Evolutionary conservation across 1,140 invertebrate genomes (phyloP).

Genomic region (Telenomus remus): DNA sequence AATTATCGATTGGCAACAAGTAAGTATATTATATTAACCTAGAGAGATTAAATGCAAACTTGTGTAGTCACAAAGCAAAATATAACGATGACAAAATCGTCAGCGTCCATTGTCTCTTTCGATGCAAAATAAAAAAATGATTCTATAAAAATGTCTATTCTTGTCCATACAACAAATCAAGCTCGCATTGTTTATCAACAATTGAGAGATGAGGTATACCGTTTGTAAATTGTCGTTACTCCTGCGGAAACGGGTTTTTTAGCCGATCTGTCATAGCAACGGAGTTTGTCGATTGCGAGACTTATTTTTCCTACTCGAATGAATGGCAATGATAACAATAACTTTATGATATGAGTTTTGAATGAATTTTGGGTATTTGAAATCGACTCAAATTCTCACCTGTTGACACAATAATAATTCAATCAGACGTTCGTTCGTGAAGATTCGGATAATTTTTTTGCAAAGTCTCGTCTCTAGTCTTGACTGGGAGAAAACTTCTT

Average conservation of each 20-base stretch:
- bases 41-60: slow-evolving; percentile 15
- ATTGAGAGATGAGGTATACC: slow-evolving; percentile 43
- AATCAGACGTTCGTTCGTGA: too few relatives aligned
- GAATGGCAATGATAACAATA: neutral
- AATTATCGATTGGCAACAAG: slow-evolving; percentile 15
- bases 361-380: too few relatives aligned
- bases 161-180: slow-evolving; percentile 4
- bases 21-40: slow-evolving; percentile 1
- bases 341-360: neutral
- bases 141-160: slow-evolving; percentile 4
- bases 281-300: too few relatives aligned
- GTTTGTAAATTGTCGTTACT: slow-evolving; percentile 56
- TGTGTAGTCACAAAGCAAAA: slow-evolving; percentile 25
- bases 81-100: slow-evolving; percentile 28
- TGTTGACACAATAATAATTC: too few relatives aligned
- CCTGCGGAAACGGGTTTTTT: slow-evolving; percentile 45
- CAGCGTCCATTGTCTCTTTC: neutral
- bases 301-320: too few relatives aligned
- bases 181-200: neutral
- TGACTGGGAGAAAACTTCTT: too few relatives aligned
- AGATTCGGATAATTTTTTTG: too few relatives aligned
- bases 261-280: slow-evolving; percentile 6
- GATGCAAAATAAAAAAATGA: neutral
- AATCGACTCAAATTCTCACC: too few relatives aligned
- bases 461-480: too few relatives aligned